Conservation (phyloP, 2,113 vertebrate genomes). For the Sigmodon hispidus region DNA sequence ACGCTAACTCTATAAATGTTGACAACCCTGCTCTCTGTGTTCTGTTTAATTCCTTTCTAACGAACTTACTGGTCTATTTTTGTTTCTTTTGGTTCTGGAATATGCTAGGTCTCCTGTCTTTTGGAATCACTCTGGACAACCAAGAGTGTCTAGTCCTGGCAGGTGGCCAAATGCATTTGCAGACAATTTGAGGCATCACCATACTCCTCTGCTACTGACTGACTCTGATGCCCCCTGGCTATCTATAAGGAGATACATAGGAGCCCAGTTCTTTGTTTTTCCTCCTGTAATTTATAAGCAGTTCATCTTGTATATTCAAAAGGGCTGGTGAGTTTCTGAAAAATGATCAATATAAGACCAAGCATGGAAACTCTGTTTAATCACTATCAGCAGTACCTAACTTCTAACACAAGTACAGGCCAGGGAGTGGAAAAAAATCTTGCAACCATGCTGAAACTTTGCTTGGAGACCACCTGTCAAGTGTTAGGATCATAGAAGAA, state of each 20-base stretch:
- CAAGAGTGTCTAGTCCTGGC: neutral
- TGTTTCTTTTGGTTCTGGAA: slow-evolving; percentile 12
- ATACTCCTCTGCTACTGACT: neutral
- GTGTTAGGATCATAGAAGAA: neutral
- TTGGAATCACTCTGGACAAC: neutral
- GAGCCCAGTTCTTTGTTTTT: neutral
- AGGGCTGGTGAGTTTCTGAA: neutral
- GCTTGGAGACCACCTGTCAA: neutral
- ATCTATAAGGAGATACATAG: neutral
- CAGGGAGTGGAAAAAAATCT: neutral
- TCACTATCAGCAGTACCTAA: neutral
- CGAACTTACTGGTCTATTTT: neutral
- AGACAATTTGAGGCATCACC: neutral
- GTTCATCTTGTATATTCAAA: neutral
- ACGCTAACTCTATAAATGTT: neutral
- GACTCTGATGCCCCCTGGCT: neutral
- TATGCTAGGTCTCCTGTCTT: neutral
- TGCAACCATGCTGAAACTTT: neutral
- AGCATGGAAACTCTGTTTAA: neutral
- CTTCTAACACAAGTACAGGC: neutral
- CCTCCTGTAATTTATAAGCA: neutral
- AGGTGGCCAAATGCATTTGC: neutral
- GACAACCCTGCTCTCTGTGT: neutral
- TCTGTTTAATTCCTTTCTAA: slow-evolving; percentile 39
- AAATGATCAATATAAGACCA: neutral